Percentiles rank a stretch among this genome's conserved stretches.
phyloP scores from a whole-genome alignment of 2,888 invertebrate species.

The Embidobia sp. region DNA sequence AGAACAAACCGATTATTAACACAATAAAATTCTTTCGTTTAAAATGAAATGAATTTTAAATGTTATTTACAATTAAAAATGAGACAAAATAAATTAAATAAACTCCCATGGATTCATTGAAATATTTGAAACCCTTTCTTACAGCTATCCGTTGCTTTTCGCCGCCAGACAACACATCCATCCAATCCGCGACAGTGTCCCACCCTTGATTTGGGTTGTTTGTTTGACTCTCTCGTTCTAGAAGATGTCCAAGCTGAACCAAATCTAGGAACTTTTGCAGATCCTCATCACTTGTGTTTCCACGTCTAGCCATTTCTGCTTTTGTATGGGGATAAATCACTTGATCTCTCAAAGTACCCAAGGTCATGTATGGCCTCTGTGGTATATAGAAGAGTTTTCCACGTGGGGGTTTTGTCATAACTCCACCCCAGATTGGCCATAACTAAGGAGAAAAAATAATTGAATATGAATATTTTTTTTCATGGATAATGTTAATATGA shows the following conservation, averaged over 20 bases:
- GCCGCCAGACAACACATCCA: conserved; percentile 98
- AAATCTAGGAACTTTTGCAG: conserved; percentile 89
- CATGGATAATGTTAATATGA: not conserved
- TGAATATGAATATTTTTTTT: not conserved
- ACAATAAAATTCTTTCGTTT: too few relatives aligned
- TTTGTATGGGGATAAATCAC: conserved; percentile 97
- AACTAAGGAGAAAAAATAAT: conserved; percentile 82
- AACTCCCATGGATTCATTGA: too few relatives aligned
- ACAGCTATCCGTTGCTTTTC: conserved; percentile 99
- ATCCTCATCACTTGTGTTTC: conserved; percentile 88
- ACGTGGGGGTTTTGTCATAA: conserved; percentile 95
- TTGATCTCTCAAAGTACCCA: conserved; percentile 96
- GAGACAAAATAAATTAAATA: too few relatives aligned
- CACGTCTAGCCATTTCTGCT: conserved; percentile 90
- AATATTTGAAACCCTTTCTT: conserved; percentile 70
- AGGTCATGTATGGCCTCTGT: conserved; percentile 98
- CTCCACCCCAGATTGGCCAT: conserved; percentile 98
- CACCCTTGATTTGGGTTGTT: conserved; percentile 85
- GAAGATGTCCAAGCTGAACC: conserved; percentile 92
- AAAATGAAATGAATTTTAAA: too few relatives aligned
- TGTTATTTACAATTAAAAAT: too few relatives aligned
- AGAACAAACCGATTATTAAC: too few relatives aligned
- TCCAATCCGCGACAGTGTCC: conserved; percentile 98
- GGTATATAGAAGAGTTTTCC: conserved; percentile 99
- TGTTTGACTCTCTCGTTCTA: conserved; percentile 87